Conservation (phyloP, 2,113 vertebrate species). For the Egretta garzetta region DNA sequence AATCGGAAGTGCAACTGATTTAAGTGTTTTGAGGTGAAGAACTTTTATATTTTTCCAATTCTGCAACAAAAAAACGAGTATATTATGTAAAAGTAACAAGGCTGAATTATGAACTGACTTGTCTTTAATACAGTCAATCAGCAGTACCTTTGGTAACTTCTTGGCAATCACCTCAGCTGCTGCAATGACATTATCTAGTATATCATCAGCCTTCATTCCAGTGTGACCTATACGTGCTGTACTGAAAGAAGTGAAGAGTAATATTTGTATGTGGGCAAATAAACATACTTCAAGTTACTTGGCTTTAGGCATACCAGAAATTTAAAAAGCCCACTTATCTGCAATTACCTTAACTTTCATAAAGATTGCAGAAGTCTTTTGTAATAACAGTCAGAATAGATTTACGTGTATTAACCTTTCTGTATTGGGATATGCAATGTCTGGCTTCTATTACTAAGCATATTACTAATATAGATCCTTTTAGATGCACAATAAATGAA, state of each 20-base stretch:
- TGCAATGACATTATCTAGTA: conserved; percentile 79
- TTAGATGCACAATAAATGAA: neutral
- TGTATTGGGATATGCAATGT: neutral
- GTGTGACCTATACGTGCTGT: conserved; percentile 82
- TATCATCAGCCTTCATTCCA: conserved; percentile 79
- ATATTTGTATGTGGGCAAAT: neutral
- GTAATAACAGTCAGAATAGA: neutral
- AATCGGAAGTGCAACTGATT: conserved; percentile 84
- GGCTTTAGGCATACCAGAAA: neutral
- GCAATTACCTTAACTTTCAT: neutral
- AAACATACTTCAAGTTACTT: neutral
- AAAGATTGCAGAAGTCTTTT: neutral
- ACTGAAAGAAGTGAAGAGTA: conserved; percentile 58
- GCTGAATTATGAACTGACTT: neutral
- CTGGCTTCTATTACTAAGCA: neutral
- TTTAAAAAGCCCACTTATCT: neutral
- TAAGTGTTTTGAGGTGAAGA: conserved; percentile 86
- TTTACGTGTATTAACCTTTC: neutral
- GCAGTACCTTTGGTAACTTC: conserved; percentile 80
- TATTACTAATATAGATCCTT: neutral
- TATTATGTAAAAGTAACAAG: neutral
- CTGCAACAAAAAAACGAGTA: conserved; percentile 49
- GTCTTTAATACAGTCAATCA: neutral
- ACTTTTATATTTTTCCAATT: conserved; percentile 83
- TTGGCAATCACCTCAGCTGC: conserved; percentile 68